A percentile compares a stretch with the other conserved stretches of the same genome.
These are phyloP conservation scores for Megalurothrips usitatus DNA, from an alignment of 2,888 invertebrate genomes.

Conservation along the genomic window DNA sequence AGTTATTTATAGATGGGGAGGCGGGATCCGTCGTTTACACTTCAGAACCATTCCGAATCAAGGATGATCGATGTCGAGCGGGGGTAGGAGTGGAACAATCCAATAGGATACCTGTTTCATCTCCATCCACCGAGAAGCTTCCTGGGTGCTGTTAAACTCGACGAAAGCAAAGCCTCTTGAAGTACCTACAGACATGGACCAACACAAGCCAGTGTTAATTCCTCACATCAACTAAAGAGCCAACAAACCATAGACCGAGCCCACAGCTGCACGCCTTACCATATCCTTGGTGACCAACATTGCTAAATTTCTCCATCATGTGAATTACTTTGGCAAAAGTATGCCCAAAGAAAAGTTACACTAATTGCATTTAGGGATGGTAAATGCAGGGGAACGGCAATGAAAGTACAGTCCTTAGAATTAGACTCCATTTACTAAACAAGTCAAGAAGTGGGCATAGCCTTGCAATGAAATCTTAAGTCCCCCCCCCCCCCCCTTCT, in stretches of 20 bases:
- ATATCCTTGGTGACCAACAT: too few species aligned
- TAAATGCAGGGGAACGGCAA: too few species aligned
- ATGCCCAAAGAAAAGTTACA: neutral
- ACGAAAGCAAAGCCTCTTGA: slow-evolving; percentile 88
- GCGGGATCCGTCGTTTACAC: neutral
- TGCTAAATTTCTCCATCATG: too few species aligned
- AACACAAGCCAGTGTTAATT: slow-evolving; percentile 34
- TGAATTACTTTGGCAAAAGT: neutral
- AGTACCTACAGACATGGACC: slow-evolving; percentile 59
- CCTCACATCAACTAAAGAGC: neutral
- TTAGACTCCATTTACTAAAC: too few species aligned
- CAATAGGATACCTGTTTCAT: slow-evolving; percentile 67
- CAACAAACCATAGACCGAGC: slow-evolving; percentile 2
- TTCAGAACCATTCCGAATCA: neutral
- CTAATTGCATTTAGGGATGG: too few species aligned
- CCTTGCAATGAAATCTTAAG: too few species aligned
- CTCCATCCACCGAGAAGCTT: slow-evolving; percentile 89
- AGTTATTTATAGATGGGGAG: neutral
- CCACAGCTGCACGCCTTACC: neutral
- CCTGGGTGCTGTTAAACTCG: slow-evolving; percentile 84
- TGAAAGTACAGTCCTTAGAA: too few species aligned
- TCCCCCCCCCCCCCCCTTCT: too few species aligned
- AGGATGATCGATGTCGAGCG: slow-evolving; percentile 20
- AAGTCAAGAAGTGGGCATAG: too few species aligned
- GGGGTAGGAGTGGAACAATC: slow-evolving; percentile 29